Evolutionary conservation across 2,797 vertebrate genomes (phyloP).

Genomic region (Halcyon badia): DNA sequence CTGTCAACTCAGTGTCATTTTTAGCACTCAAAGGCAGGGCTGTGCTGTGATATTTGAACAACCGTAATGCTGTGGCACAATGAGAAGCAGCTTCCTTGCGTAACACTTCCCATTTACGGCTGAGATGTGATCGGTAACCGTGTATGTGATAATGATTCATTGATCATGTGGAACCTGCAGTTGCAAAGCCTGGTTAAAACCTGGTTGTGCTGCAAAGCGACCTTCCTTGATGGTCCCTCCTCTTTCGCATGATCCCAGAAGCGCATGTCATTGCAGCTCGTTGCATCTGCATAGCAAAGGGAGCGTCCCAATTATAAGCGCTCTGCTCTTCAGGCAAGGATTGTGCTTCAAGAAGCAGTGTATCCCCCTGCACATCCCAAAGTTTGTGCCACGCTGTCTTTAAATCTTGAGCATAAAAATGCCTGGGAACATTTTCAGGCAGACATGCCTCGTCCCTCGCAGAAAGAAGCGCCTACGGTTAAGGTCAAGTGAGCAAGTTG

Average conservation of each 20-base stretch:
- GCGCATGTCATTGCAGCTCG: background rate
- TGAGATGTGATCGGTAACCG: background rate
- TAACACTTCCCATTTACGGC: background rate
- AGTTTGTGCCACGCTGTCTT: background rate
- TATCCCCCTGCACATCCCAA: background rate
- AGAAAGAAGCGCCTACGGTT: background rate
- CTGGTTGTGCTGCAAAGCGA: background rate
- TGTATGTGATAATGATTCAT: background rate
- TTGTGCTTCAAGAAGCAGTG: background rate
- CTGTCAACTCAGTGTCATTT: background rate
- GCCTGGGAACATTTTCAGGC: background rate
- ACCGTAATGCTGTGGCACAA: background rate
- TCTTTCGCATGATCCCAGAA: background rate
- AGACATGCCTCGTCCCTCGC: background rate
- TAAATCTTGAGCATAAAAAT: background rate
- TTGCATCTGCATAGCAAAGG: background rate
- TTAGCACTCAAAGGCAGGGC: background rate
- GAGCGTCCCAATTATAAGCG: background rate
- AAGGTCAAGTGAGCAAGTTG: conserved; percentile 31
- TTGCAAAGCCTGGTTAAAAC: background rate
- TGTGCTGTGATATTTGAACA: background rate
- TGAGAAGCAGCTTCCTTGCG: background rate
- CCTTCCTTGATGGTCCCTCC: background rate
- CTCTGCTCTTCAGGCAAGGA: background rate
- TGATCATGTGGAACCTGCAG: background rate